Evolutionary conservation across 2,888 invertebrate genomes (phyloP).

Genomic region (Lycophotia porphyrea): DNA sequence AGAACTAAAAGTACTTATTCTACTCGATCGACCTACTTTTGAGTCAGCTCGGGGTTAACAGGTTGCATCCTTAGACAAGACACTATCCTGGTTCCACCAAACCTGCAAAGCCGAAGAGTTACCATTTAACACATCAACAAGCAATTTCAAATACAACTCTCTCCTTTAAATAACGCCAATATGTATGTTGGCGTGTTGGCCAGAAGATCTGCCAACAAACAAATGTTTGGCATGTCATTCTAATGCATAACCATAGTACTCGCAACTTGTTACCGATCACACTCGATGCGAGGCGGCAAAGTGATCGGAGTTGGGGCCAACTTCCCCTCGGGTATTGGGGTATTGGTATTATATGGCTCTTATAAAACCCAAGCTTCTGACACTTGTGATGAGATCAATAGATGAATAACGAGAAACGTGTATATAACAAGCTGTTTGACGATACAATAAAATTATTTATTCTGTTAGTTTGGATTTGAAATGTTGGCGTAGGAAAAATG

Average conservation of each 20-base stretch:
- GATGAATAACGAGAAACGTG: conserved; percentile 46
- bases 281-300: conserved; percentile 36
- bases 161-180: not conserved
- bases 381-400: conserved; percentile 57
- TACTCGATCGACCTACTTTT: too few relatives aligned
- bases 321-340: conserved; percentile 47
- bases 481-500: not conserved
- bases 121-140: not conserved
- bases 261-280: conserved; percentile 42
- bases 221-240: conserved; percentile 40
- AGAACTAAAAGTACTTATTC: too few relatives aligned
- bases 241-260: conserved; percentile 23
- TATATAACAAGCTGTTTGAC: conserved; percentile 27
- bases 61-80: not conserved
- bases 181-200: conserved; percentile 3
- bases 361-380: conserved; percentile 57
- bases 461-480: not conserved
- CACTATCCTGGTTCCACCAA: not conserved
- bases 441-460: not conserved
- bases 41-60: not conserved
- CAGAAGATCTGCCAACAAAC: conserved; percentile 22
- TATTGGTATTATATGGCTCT: conserved; percentile 49
- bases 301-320: conserved; percentile 40
- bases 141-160: not conserved
- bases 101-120: not conserved